Percentiles rank a stretch among this genome's conserved stretches.
Conservation (phyloP, 2,888 invertebrate genomes). For the Lepidonotus clava region DNA sequence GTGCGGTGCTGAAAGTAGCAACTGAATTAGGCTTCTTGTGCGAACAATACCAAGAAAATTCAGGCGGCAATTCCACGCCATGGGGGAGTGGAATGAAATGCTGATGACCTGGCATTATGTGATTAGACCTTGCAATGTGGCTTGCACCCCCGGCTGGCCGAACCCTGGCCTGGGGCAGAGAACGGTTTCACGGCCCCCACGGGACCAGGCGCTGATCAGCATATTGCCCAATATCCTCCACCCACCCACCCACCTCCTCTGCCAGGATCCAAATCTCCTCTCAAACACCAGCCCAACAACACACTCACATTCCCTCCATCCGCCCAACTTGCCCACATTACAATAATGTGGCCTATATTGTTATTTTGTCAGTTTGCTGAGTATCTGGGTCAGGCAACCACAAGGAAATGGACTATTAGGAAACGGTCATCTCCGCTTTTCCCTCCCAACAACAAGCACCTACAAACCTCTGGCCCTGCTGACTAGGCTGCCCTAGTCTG, state of each 20-base stretch:
- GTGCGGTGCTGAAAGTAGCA: not conserved
- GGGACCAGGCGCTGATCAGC: too few relatives aligned
- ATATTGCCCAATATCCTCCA: too few relatives aligned
- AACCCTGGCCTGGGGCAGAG: not conserved
- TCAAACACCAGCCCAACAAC: too few relatives aligned
- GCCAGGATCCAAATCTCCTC: too few relatives aligned
- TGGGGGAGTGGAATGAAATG: not conserved
- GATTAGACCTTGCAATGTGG: not conserved
- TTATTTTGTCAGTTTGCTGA: not conserved
- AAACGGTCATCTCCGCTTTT: not conserved
- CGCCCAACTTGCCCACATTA: not conserved
- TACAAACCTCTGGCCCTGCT: too few relatives aligned
- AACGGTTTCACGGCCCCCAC: too few relatives aligned
- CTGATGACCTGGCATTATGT: constrained; percentile 1
- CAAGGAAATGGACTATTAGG: not conserved
- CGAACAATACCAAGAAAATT: constrained; percentile 22
- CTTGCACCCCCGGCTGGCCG: not conserved
- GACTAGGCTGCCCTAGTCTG: not conserved
- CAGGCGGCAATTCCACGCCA: not conserved
- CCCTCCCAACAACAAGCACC: not conserved
- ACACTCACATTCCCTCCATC: too few relatives aligned
- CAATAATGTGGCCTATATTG: not conserved
- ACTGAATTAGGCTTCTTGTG: constrained; percentile 12
- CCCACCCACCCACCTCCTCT: too few relatives aligned
- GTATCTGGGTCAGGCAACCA: not conserved